Percentiles rank a stretch among this genome's conserved stretches.
These are phyloP conservation scores for Atlantisia rogersi DNA, from an alignment of 2,113 vertebrate species.

Conservation along the genomic window DNA sequence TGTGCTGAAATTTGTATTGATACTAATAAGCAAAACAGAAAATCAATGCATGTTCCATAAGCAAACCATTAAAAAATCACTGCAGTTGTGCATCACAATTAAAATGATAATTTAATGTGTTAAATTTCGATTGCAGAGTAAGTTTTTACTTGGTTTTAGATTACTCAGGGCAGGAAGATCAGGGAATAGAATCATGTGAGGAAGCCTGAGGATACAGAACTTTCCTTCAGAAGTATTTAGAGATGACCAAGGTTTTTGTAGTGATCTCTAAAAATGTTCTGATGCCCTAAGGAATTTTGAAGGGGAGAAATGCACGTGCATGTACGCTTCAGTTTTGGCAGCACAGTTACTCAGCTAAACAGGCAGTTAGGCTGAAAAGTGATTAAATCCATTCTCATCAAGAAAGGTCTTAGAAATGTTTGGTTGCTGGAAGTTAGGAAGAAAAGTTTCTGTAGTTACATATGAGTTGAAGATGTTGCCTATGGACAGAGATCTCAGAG, in stretches of 20 bases:
- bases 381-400: background rate
- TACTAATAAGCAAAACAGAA: background rate
- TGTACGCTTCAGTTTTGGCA: background rate
- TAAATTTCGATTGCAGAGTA: background rate
- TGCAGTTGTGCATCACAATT: background rate
- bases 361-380: background rate
- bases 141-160: background rate
- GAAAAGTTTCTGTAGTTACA: background rate
- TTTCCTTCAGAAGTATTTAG: background rate
- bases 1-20: background rate
- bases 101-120: background rate
- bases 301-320: rapidly evolving
- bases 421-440: background rate
- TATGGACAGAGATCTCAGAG: background rate
- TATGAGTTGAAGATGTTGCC: background rate
- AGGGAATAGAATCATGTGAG: background rate
- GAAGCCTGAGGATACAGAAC: background rate
- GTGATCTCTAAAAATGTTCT: background rate
- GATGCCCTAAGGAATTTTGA: background rate
- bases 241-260: background rate
- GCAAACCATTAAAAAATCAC: background rate
- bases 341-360: background rate
- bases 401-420: background rate
- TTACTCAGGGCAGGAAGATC: background rate
- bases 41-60: background rate